Conservation (phyloP, 2,113 vertebrate species). For the Apteryx owenii region DNA sequence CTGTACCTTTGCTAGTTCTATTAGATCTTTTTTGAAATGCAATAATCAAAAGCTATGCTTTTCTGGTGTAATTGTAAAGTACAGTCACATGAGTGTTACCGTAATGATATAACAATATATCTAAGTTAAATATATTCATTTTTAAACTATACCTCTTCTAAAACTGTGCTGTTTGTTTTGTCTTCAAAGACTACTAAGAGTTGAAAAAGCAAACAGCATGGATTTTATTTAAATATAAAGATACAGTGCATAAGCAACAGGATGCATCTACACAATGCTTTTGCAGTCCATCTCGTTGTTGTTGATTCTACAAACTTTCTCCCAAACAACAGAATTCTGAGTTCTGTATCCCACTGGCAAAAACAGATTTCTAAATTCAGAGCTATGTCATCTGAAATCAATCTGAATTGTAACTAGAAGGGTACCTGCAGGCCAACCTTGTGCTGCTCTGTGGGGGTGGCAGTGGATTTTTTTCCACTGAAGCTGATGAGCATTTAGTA, state of each 20-base stretch:
- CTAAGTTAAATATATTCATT: background rate
- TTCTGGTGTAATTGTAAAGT: background rate
- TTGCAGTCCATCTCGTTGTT: background rate
- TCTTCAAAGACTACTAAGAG: background rate
- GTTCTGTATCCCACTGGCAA: background rate
- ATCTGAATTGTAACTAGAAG: background rate
- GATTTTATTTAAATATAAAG: background rate
- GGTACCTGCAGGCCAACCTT: background rate
- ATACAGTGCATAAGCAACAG: background rate
- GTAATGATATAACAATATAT: background rate
- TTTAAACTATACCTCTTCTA: background rate
- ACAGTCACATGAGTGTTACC: fast-evolving
- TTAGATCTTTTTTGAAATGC: background rate
- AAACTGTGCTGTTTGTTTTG: background rate
- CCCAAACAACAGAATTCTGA: background rate
- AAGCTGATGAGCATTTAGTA: background rate
- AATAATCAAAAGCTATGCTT: background rate
- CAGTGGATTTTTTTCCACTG: background rate
- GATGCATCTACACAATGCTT: background rate
- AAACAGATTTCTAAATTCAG: background rate
- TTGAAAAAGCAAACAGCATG: background rate
- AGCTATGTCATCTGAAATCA: background rate
- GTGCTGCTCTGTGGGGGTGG: background rate
- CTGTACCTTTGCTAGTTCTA: background rate
- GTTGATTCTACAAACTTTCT: background rate